Evolutionary conservation across 2,113 vertebrate species (phyloP), one percentile per base, ranked within the genome.

Genomic region (Tragelaphus strepsiceros): DNA sequence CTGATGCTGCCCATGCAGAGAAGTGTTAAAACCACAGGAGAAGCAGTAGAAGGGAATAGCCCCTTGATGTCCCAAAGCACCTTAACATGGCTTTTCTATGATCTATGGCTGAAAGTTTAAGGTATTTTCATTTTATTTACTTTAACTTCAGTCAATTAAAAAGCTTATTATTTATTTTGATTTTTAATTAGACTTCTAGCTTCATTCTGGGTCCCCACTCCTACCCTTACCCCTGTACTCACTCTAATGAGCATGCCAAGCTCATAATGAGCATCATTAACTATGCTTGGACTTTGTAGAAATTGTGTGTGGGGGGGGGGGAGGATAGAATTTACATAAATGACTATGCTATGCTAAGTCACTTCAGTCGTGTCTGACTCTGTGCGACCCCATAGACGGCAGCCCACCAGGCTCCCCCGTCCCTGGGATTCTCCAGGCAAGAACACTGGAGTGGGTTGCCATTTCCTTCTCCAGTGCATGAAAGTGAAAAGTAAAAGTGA

Each of bases 71-170:
- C 35, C 7, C 46, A 17, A 35, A 24, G 12, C 13, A 81, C 43
- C 7, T 26, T 14, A 43, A 26, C n/a, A 49, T 14, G n/a, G 54
- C 28, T 89, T 83, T 96, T 96, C 80, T 35, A 8, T 49, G 43
- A 49, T 54, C 35, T 85, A 1, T 56, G 30, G 17, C 30, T 17
- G 19, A 84, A 96, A 88, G 26, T 35, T 88, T 51, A 86, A 49
- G 17, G 32, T 46, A 53, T 54, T 28, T 28, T 89, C 19, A 35
- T 81, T 96, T 83, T 51, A 53, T 28, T 56, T 81, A 39, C 28
- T 82, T 91, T 64, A 96, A 97, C 54, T 83, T 89, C 16, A 84
- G n/a, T 26, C 62, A 28, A 67, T 51, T 80, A 84, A 58, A 86
- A 26, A 1, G 49, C 17, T 30, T 74, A n/a, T 61, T 61, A 81